Base-by-base conservation (phyloP, 2,113 vertebrate species). In the Poeciliopsis retropinna region DNA sequence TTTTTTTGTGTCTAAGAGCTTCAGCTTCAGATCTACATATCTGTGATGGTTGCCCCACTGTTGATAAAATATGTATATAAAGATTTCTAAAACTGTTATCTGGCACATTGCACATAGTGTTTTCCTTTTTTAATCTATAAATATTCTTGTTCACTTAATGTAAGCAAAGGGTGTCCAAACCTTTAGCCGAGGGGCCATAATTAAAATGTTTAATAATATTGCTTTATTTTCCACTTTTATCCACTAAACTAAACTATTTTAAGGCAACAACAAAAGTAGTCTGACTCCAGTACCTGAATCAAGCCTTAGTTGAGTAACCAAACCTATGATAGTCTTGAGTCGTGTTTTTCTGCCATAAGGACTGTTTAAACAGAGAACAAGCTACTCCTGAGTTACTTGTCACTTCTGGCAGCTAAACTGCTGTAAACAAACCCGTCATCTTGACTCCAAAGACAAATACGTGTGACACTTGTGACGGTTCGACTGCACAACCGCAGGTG, bases 341-440 rank as follows among this genome's bases (percentile, higher is more conserved):
- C 1, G 31, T 66, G 70, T 63, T 70, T 68, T 70, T 44, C 37
- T 31, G 41, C 29, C 28, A 51, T 13, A 3, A 64, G 39, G 6
- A 32, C 60, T 62, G 32, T 39, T 79, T 37, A 34, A 71, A 64
- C 51, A 3, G 11, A 15, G n/a, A 60, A 30, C 30, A 28, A 67
- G 75, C 29, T 44, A 39, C 31, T 34, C 64, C 17, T 60, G 54
- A 32, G 77, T 37, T 63, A 60, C 78, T 86, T 82, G 72, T 80
- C 69, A 44, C 68, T 57, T 1, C 29, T 72, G 67, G 76, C 70
- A 70, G 71, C 28, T 54, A 64, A 73, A 37, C 28, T 27, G 29
- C 44, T 61, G 75, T 83, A 80, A 89, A 87, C 86, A 87, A 79
- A 74, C 86, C 83, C 79, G 85, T 76, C 83, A 76, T 71, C 29